Percentiles rank a stretch among this genome's conserved stretches.
Evolutionary conservation across 2,888 invertebrate genomes (phyloP).

Genomic region (Drosophila ezoana): DNA sequence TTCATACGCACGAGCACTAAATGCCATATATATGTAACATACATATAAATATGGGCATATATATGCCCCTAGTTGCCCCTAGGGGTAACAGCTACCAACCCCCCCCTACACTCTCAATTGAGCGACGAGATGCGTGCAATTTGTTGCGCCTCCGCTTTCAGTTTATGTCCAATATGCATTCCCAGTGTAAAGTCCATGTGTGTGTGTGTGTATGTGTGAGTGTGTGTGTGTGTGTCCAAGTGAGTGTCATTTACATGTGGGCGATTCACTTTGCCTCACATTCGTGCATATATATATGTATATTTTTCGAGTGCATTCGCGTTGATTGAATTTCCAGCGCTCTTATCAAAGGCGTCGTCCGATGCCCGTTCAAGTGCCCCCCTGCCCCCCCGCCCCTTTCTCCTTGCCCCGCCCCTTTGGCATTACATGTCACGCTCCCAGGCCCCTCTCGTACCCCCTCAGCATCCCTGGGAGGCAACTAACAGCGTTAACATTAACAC

Average conservation of each 20-base stretch:
- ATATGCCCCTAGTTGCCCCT: neutral
- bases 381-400: neutral
- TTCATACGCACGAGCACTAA: neutral
- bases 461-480: neutral
- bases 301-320: constrained; percentile 53
- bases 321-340: constrained; percentile 59
- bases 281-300: constrained; percentile 44
- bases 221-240: constrained; percentile 5
- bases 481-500: constrained; percentile 33
- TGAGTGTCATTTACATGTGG: constrained; percentile 23
- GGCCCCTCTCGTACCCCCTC: neutral
- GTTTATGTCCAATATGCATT: constrained; percentile 31
- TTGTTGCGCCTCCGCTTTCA: constrained; percentile 37
- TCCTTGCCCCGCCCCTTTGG: neutral
- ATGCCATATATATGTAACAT: neutral
- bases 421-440: neutral
- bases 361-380: constrained; percentile 17
- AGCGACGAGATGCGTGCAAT: constrained; percentile 52
- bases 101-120: constrained; percentile 40
- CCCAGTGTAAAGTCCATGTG: neutral
- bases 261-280: constrained; percentile 30
- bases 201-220: neutral
- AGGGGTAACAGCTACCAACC: neutral
- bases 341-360: constrained; percentile 38
- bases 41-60: neutral